phyloP scores from a whole-genome alignment of 2,797 vertebrate genomes.

The Spea hammondii region DNA sequence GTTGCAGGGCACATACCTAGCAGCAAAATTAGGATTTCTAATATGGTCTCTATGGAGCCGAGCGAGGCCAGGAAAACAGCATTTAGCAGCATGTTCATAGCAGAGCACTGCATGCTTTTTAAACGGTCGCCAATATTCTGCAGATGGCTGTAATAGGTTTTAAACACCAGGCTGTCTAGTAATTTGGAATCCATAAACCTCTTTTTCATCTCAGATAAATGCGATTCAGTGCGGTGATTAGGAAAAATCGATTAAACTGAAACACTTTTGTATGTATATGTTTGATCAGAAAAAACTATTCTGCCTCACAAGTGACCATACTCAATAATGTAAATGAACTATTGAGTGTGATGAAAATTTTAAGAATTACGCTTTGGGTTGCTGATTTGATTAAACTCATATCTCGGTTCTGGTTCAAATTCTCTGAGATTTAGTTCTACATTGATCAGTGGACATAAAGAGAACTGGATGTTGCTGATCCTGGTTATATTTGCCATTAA shows the following conservation, averaged over 20 bases:
- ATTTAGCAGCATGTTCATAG: constrained; percentile 10
- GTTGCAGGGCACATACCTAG: constrained; percentile 1
- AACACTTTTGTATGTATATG: background rate
- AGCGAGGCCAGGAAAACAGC: constrained; percentile 5
- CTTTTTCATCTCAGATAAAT: constrained; percentile 13
- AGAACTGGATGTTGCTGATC: no score
- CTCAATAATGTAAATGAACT: no score
- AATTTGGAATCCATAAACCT: constrained; percentile 2
- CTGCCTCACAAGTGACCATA: no score
- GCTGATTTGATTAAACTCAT: no score
- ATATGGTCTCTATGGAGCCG: constrained; percentile 22
- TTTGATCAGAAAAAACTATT: no score
- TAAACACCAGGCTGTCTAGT: constrained; percentile 12
- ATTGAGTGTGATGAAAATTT: no score
- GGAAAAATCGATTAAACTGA: background rate
- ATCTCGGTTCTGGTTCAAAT: no score
- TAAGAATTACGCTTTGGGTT: no score
- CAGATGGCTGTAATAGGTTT: constrained; percentile 37
- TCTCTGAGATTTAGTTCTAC: no score
- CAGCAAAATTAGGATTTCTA: constrained; percentile 8
- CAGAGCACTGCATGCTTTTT: constrained; percentile 26
- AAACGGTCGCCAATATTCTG: constrained; percentile 24
- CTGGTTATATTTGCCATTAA: no score
- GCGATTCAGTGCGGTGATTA: background rate
- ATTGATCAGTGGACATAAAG: no score